A percentile compares a stretch with the other conserved stretches of the same genome.
These are phyloP conservation scores for Spinus olivaceus DNA, from an alignment of 2,797 vertebrate genomes.

Conservation along the genomic window DNA sequence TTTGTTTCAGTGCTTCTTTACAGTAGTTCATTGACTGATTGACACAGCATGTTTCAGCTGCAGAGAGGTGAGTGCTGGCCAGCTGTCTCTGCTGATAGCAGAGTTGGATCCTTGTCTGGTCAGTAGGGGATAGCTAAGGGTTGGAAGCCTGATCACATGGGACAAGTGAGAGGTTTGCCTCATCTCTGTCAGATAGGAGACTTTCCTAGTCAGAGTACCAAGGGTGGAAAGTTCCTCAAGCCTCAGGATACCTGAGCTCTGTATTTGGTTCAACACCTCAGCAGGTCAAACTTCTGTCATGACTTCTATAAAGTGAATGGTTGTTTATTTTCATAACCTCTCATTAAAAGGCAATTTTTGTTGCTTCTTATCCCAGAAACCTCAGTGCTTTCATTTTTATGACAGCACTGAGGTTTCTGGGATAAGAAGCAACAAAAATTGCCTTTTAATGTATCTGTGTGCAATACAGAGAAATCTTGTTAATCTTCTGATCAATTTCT, in stretches of 20 bases:
- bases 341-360: background rate
- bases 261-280: background rate
- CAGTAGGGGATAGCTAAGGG: background rate
- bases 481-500: background rate
- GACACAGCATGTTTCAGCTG: conserved; percentile 36
- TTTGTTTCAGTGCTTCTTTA: background rate
- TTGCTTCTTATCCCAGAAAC: background rate
- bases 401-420: too few relatives aligned
- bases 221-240: conserved; percentile 7
- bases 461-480: background rate
- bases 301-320: background rate
- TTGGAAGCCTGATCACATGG: background rate
- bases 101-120: background rate
- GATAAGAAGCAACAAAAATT: too few relatives aligned
- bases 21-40: background rate
- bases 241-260: background rate
- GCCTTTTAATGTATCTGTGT: background rate
- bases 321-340: background rate
- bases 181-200: conserved; percentile 5
- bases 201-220: conserved; percentile 20
- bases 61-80: conserved; percentile 59
- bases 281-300: background rate
- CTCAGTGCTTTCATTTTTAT: background rate
- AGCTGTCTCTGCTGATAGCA: conserved; percentile 47
- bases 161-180: background rate